Evolutionary conservation across 2,113 vertebrate genomes (phyloP), one percentile per base, ranked within the genome.

Genomic region (Ptychochromis oligacanthus): DNA sequence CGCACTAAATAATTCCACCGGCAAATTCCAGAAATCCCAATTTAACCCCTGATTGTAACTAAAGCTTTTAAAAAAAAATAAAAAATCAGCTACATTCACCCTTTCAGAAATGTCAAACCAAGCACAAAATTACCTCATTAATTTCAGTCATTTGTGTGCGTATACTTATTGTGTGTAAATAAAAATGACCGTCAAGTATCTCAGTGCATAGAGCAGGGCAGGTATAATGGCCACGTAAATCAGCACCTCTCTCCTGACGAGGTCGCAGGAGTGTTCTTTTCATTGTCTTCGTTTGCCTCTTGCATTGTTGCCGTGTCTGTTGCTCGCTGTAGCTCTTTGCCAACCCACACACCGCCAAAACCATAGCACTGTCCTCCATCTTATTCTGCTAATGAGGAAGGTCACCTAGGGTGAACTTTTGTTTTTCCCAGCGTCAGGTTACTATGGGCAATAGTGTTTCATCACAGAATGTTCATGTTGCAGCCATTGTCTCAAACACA

Each of bases 351-450:
- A 62, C 28, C 64, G 40, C 26, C 67, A 12, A 56, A 80, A 77
- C 60, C 46, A 70, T 81, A 26, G 82, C 56, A 20, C 62, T 36
- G 26, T 87, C 81, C 46, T 86, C 83, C 72, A 59, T 84, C 85
- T 87, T 86, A 80, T 88, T 86, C 70, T 57, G 20, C 89, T 96
- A 95, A 95, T 92, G 90, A 92, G 90, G 22, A 55, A 90, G 92
- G 90, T 93, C 89, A 87, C 77, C 7, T n/a, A 65, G 88, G 79
- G 88, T 88, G 86, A 72, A 77, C 64, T 83, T 85, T 82, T 93
- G 90, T 92, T 93, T 89, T 90, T 89, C 82, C 83, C 82, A 74
- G 74, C 64, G 77, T 90, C 85, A 70, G 82, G 75, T 88, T 62
- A 89, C 89, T 82, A 57, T 70, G 75, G 81, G 81, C 76, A 43